A percentile compares a stretch with the other conserved stretches of the same genome.
Evolutionary conservation across 35 echinoderm and acorn worm species (phyloP).

Genomic region (Heliocidaris tuberculata): DNA sequence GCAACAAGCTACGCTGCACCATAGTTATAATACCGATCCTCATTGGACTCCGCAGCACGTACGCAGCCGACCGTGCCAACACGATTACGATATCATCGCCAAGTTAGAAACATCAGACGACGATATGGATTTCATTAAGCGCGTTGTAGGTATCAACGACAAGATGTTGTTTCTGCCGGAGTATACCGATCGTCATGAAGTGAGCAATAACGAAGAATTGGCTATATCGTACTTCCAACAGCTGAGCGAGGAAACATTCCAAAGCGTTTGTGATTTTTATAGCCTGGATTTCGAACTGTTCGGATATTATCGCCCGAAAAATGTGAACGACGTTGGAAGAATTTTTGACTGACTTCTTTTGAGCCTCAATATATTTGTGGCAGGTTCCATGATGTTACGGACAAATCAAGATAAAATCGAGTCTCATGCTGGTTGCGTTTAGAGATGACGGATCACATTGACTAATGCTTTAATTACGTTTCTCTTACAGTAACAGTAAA

Average conservation of each 20-base stretch:
- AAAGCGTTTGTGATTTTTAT: not conserved
- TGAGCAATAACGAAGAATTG: not conserved
- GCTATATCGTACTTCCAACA: not conserved
- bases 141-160: not conserved
- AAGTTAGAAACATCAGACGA: conserved; percentile 31
- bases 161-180: not conserved
- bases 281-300: conserved; percentile 4
- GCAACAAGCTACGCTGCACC: no score
- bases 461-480: no score
- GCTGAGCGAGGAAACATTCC: not conserved
- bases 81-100: conserved; percentile 5
- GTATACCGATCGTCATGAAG: not conserved
- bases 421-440: no score
- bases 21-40: not conserved
- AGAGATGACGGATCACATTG: no score
- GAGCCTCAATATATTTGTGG: no score
- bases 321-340: not conserved
- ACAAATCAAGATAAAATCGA: no score
- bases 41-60: conserved; percentile 25
- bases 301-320: conserved; percentile 13
- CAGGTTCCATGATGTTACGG: no score
- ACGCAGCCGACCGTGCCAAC: not conserved
- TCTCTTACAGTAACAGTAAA: no score
- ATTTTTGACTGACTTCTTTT: not conserved
- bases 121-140: not conserved